These are phyloP conservation scores for Embiotoca jacksoni DNA, from an alignment of 2,113 vertebrate species.

Conservation along the genomic window DNA sequence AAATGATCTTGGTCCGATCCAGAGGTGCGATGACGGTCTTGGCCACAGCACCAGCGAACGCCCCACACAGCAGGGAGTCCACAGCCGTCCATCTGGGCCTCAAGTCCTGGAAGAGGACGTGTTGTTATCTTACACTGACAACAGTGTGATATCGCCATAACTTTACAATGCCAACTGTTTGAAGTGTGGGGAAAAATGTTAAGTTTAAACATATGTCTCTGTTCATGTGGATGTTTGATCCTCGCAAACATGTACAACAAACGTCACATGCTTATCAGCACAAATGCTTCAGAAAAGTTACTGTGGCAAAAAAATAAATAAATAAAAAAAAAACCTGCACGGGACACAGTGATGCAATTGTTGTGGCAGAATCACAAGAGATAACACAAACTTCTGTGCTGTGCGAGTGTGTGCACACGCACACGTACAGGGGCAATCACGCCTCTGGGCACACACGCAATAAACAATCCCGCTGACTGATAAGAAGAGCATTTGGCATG, in stretches of 20 bases:
- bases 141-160: background rate
- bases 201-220: background rate
- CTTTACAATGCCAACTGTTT: too few relatives aligned
- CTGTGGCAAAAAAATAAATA: background rate
- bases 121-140: background rate
- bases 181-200: background rate
- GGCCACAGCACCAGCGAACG: constrained; percentile 94
- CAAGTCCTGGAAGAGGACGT: constrained; percentile 77
- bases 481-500: constrained; percentile 26
- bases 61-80: constrained; percentile 92
- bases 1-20: constrained; percentile 99
- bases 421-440: background rate
- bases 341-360: background rate
- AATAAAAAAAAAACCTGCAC: background rate
- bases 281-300: background rate
- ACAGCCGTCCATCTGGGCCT: constrained; percentile 85
- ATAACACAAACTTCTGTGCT: background rate
- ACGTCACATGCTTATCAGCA: background rate
- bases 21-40: constrained; percentile 96
- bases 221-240: background rate
- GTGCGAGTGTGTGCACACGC: background rate
- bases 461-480: constrained; percentile 46
- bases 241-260: background rate
- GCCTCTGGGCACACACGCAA: constrained; percentile 13
- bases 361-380: constrained; percentile 1